phyloP scores from a whole-genome alignment of 1,140 invertebrate genomes.

The Ephestia elutella region DNA sequence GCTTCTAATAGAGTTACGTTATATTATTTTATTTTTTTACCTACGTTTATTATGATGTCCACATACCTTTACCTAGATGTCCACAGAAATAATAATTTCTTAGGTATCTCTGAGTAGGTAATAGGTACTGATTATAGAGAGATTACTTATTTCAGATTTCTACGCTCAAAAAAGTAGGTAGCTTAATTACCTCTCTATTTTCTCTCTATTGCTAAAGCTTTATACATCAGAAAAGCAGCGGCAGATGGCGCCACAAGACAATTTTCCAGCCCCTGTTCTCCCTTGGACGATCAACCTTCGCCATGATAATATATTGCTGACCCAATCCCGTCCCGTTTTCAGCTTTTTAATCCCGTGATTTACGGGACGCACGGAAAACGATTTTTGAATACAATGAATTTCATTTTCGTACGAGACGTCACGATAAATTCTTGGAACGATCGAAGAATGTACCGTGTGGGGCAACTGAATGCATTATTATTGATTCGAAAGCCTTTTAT shows the following conservation, averaged over 20 bases:
- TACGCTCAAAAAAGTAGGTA: no score
- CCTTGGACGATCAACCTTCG: slow-evolving; percentile 27
- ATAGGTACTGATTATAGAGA: no score
- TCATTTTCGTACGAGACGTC: slow-evolving; percentile 22
- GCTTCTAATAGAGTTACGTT: background rate
- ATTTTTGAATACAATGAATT: slow-evolving; percentile 38
- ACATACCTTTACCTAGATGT: no score
- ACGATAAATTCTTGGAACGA: slow-evolving; percentile 20
- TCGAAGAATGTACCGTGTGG: slow-evolving; percentile 7
- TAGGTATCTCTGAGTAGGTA: no score
- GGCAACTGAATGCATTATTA: background rate
- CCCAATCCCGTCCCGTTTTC: slow-evolving; percentile 35
- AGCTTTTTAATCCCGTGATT: slow-evolving; percentile 47
- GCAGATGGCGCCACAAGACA: slow-evolving; percentile 27
- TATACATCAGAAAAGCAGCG: no score
- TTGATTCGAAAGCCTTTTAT: background rate
- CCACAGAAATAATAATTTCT: no score
- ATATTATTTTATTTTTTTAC: no score
- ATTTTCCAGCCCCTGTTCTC: slow-evolving; percentile 23
- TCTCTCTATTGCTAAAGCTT: no score
- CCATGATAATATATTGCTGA: slow-evolving; percentile 41
- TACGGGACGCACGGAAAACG: slow-evolving; percentile 31
- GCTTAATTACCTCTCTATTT: no score
- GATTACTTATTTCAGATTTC: no score
- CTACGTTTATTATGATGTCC: no score